Evolutionary conservation across 2,888 invertebrate species (phyloP), one percentile per base, ranked within the genome.

Genomic region (Clanis bilineata): DNA sequence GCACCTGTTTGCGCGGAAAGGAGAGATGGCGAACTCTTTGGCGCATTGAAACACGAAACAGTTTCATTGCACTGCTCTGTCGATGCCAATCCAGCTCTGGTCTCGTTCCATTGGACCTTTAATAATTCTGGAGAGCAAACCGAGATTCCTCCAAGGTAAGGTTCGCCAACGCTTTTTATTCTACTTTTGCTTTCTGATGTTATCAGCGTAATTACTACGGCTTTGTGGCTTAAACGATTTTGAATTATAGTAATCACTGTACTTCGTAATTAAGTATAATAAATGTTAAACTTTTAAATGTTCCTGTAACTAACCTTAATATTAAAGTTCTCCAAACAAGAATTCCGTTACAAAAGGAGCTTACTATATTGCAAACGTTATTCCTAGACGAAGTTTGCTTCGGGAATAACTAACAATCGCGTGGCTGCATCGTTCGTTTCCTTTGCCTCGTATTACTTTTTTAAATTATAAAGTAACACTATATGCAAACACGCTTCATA

Each of bases 51-150:
- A 85, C 96, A 97, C 82, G 97, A 97, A 88, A 97, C 96, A n/a
- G 95, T 97, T 61, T 94, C 95, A 60, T 89, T 97, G 68, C 95
- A 95, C 80, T 98, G 97, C 83, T 96, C 96, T 67, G 97, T 97
- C 67, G 97, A 97, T 79, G 96, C 97, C 70, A 97, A 97, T 80
- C 97, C 97, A n/a, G 94, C 96, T 7, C 94, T 96, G 61, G 95
- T 95, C 74, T 94, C 95, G 77, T 98, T 97, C 88, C 96, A 96
- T 77, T 98, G 98, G 98, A 97, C 97, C 69, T 97, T 98, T 93
- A 98, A 98, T 93, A 97, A 96, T 84, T 97, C 97, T 63, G 97
- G 97, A 18, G 97, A 97, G 79, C 95, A 96, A 87, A 95, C 95
- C 56, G 96, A 97, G 82, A 93, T 96, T 70, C 94, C 96, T 61